Evolutionary conservation across 2,888 invertebrate genomes (phyloP), one percentile per base, ranked within the genome.

Genomic region (Schizaphis graminum): DNA sequence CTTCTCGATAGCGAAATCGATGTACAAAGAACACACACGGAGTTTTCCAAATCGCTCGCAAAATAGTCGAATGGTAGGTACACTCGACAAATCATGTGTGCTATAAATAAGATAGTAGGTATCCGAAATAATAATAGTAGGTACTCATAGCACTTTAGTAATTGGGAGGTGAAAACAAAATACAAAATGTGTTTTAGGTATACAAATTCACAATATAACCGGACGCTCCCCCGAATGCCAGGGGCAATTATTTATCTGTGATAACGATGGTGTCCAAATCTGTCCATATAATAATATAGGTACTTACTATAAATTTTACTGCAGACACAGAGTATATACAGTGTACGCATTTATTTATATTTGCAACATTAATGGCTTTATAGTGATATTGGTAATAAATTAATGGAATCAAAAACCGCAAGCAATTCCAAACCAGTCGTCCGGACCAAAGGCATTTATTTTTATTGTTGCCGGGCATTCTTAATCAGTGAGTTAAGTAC

Each of bases 381-480:
- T 53, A 57, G 44, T 56, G 91, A 57, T 87, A 13, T 56, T 86
- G 26, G 87, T 47, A 57, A 92, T 92, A 86, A 92, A 92, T 92
- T 61, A 92, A 61, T 47, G 92, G 57, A 67, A 67, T n/a, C 41
- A 49, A 89, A 56, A 47, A 91, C 44, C 86, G 86, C 86, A 47
- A 47, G 47, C 44, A 47, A 53, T 86, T 28, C 26, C 41, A 91
- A 91, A 91, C 91, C 47, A 91, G 91, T 91, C 57, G 77, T 24
- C 35, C 88, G 44, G 57, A 16, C 57, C 89, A 89, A 57, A 57
- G 89, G 89, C 89, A 44, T 28, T 61, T 35, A 3, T 35, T 24
- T n/a, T n/a, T 35, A 57, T 89, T 57, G 85, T 44, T 11, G 44
- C 86, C 91, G 86, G 91, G 21, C 91, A 91, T 91, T 91, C 91